Evolutionary conservation across 2,113 vertebrate species (phyloP), one percentile per base, ranked within the genome.

Genomic region (Oreochromis niloticus): DNA sequence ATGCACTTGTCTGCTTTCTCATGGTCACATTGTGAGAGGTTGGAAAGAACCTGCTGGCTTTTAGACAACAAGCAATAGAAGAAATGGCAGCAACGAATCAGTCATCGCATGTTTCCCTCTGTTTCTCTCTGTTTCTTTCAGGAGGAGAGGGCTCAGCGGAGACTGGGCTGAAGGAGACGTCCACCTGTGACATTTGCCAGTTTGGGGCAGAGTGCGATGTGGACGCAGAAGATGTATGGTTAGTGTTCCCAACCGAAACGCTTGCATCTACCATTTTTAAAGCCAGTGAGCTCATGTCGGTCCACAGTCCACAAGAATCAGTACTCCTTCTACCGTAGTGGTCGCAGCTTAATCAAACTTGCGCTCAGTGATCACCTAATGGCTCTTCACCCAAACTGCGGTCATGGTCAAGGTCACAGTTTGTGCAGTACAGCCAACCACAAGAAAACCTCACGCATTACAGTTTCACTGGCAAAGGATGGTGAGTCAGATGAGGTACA

Each of bases 161-260:
- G 96, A 97, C 97, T 27, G 98, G 95, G 91, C 98, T 98, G 95
- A 99, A 99, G 96, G 98, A 99, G 95, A 98, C 98, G 22, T 99
- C 98, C 92, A 99, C 98, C 92, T 99, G 98, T 93, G 98, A 99
- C 94, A 99, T 99, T 93, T 99, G 99, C 96, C 98, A 99, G 95
- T 99, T 99, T 81, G 99, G 98, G 52, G 99, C 98, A 1, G 98
- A 99, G 95, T 99, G 99, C 32, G 99, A 99, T 2, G 99, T 99
- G 96, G 99, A 99, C 43, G 98, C 98, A 9, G 99, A 99, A 92
- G 99, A 99, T 80, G 99, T 99, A 88, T 99, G 98, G 99, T 99
- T 97, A 97, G 93, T 94, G 30, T 55, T 6, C 27, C 24, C 82
- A 13, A 41, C 22, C 56, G 41, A 52, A 34, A 56, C 27, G 32